These are phyloP conservation scores for Diuraphis noxia DNA, from an alignment of 1,140 invertebrate species.

Conservation along the genomic window DNA sequence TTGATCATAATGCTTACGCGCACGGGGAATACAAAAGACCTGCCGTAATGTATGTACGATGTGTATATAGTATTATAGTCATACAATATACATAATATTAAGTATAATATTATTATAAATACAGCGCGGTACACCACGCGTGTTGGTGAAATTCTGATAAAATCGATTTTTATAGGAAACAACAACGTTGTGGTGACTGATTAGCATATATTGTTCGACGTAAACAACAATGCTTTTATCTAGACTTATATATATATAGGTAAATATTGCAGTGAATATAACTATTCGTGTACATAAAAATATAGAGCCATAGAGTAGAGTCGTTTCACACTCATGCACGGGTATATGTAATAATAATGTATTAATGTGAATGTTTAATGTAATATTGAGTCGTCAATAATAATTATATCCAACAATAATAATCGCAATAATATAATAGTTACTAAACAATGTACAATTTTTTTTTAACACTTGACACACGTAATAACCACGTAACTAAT, in stretches of 20 bases:
- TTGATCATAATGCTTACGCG: neutral
- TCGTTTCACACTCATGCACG: neutral
- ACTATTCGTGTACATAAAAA: neutral
- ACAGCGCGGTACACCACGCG: neutral
- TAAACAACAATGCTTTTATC: constrained; percentile 4
- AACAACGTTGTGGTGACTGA: neutral
- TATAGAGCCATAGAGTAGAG: neutral
- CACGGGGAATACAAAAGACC: neutral
- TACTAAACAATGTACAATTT: neutral
- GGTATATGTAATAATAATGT: neutral
- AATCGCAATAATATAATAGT: neutral
- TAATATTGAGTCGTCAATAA: neutral
- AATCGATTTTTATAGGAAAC: constrained; percentile 16
- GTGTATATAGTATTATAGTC: too few species aligned
- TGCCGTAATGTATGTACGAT: neutral
- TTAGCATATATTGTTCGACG: constrained; percentile 19
- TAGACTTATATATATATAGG: too few species aligned
- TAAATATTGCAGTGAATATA: neutral
- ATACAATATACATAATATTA: too few species aligned
- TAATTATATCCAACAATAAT: neutral
- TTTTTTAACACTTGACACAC: neutral
- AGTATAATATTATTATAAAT: constrained; percentile 11
- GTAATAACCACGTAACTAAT: neutral
- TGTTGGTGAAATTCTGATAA: constrained; percentile 12
- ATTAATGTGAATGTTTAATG: neutral